Evolutionary conservation across 2,888 invertebrate genomes (phyloP).

Genomic region (Aporophyla nigra): DNA sequence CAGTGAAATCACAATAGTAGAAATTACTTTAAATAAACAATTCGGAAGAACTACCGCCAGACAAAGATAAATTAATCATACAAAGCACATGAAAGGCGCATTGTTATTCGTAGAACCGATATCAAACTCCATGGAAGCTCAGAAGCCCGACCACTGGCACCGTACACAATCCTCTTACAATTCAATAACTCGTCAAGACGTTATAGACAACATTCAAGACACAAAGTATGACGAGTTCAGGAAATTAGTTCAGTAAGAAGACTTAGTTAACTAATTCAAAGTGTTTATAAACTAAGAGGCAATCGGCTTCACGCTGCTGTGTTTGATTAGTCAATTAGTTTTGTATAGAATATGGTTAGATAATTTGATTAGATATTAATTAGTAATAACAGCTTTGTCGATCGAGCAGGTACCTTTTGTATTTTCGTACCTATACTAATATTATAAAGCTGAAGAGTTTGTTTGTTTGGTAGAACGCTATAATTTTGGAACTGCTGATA

Average conservation of each 20-base stretch:
- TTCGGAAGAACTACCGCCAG: too few species aligned
- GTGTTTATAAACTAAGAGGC: conserved; percentile 10
- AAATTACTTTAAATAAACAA: too few species aligned
- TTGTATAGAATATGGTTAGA: background rate
- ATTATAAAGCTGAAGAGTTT: too few species aligned
- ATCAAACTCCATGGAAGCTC: too few species aligned
- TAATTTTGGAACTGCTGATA: too few species aligned
- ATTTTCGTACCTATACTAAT: too few species aligned
- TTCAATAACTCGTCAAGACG: conserved; percentile 18
- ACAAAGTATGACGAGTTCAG: conserved; percentile 45
- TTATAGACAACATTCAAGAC: conserved; percentile 1
- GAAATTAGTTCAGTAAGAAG: conserved; percentile 49
- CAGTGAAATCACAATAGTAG: too few species aligned
- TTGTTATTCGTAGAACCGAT: background rate
- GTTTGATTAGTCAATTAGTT: conserved; percentile 15
- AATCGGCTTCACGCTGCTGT: background rate
- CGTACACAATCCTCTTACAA: conserved; percentile 25
- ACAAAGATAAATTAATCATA: background rate
- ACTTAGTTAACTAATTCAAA: conserved; percentile 50
- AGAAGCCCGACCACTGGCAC: background rate
- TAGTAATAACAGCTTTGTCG: too few species aligned
- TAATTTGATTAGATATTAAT: background rate
- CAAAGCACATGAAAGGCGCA: background rate
- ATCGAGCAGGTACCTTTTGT: too few species aligned
- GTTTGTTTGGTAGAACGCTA: too few species aligned